These are phyloP conservation scores for Sceloporus undulatus DNA, from an alignment of 2,113 vertebrate genomes.

Conservation along the genomic window DNA sequence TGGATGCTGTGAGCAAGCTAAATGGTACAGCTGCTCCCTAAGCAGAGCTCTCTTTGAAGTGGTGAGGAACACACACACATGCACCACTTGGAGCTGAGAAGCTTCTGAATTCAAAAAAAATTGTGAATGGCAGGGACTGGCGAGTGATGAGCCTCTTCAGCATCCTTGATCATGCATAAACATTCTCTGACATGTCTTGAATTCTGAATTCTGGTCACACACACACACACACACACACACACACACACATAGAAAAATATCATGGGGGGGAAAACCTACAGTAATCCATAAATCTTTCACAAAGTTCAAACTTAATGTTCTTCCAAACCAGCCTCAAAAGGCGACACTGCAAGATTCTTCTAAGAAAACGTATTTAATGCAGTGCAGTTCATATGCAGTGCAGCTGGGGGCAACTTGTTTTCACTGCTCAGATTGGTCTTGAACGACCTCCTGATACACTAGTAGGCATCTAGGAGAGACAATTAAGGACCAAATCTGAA, in stretches of 20 bases:
- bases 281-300: background rate
- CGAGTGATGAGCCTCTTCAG: slow-evolving; percentile 49
- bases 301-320: background rate
- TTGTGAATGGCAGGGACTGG: slow-evolving; percentile 32
- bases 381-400: background rate
- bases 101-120: slow-evolving; percentile 40
- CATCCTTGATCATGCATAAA: slow-evolving; percentile 50
- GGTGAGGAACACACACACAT: background rate
- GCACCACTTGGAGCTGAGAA: slow-evolving; percentile 2
- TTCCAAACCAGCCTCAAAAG: too few species aligned
- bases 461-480: background rate
- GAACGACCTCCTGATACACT: background rate
- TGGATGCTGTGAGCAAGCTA: slow-evolving; percentile 42
- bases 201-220: background rate
- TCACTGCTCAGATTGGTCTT: background rate
- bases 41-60: slow-evolving; percentile 22
- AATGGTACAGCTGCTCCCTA: slow-evolving; percentile 27
- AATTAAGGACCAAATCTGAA: background rate
- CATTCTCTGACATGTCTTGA: background rate
- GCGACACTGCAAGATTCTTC: background rate
- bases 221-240: too few species aligned
- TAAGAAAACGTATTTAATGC: background rate
- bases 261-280: too few species aligned
- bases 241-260: too few species aligned
- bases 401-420: background rate